Percentiles rank a stretch among this genome's conserved stretches.
phyloP scores from a whole-genome alignment of 2,888 invertebrate species.

The Trichopoda pennipes region DNA sequence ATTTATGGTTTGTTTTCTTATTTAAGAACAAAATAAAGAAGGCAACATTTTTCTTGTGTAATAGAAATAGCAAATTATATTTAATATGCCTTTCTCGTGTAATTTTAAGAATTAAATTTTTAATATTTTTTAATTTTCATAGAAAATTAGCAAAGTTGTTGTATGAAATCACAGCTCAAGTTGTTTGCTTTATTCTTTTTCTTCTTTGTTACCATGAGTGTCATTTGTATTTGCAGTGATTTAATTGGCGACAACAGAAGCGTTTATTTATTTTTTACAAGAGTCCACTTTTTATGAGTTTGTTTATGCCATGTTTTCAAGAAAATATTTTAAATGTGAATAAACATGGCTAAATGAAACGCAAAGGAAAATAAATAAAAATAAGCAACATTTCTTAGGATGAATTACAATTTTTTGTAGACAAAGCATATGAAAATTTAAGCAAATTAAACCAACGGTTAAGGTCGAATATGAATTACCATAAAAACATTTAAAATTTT shows the following conservation, averaged over 20 bases:
- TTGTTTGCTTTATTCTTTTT: constrained; percentile 27
- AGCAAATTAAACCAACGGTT: neutral
- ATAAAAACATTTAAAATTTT: too few relatives aligned
- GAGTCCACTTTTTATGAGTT: constrained; percentile 4
- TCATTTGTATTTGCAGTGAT: constrained; percentile 53
- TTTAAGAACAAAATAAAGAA: constrained; percentile 4
- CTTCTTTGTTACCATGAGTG: constrained; percentile 49
- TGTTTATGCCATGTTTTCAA: constrained; percentile 4
- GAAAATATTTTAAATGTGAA: constrained; percentile 45
- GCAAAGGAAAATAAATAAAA: constrained; percentile 1
- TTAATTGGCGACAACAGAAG: constrained; percentile 54
- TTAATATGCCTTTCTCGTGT: constrained; percentile 62
- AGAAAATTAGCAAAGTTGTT: constrained; percentile 47
- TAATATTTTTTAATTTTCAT: constrained; percentile 42
- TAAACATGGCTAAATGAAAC: constrained; percentile 28
- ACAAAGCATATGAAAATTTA: neutral
- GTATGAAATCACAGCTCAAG: constrained; percentile 35
- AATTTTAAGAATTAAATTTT: constrained; percentile 54
- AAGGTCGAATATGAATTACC: neutral
- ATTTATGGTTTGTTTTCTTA: constrained; percentile 3
- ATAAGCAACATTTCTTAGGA: constrained; percentile 33
- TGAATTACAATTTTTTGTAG: constrained; percentile 49
- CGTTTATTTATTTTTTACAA: constrained; percentile 12
- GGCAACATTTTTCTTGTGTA: constrained; percentile 49
- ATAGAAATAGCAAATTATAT: constrained; percentile 48